A percentile compares a stretch with the other conserved stretches of the same genome.
phyloP scores from a whole-genome alignment of 1,140 invertebrate genomes.

The Tetragnatha versicolor region DNA sequence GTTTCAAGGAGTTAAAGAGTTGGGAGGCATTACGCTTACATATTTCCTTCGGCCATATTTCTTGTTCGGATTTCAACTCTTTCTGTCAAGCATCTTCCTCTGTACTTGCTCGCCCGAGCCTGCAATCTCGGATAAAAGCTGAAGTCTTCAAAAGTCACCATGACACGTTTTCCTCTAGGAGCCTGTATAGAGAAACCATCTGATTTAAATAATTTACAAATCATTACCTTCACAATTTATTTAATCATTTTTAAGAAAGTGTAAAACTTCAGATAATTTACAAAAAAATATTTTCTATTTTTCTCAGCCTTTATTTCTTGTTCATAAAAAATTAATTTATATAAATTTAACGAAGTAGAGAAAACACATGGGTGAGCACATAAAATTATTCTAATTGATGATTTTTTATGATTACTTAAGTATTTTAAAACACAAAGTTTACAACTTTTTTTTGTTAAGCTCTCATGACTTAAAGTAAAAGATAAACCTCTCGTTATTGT shows the following conservation, averaged over 20 bases:
- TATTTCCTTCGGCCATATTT: slow-evolving; percentile 44
- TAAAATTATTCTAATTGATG: no score
- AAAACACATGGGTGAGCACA: no score
- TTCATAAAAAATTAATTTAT: no score
- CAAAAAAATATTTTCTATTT: background rate
- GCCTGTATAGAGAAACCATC: slow-evolving; percentile 40
- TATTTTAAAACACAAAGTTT: no score
- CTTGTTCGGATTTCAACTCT: slow-evolving; percentile 50
- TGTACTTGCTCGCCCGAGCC: slow-evolving; percentile 15
- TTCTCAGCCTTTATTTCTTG: no score
- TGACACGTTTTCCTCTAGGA: slow-evolving; percentile 39
- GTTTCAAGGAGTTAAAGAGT: background rate
- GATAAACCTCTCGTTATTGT: no score
- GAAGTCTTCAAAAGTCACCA: slow-evolving; percentile 52
- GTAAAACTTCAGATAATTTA: background rate
- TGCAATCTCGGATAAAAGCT: slow-evolving; percentile 31
- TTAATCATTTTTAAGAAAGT: background rate
- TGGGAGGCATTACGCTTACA: background rate
- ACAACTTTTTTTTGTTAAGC: no score
- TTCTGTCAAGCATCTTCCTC: slow-evolving; percentile 40
- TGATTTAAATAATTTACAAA: no score
- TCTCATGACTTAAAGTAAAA: no score
- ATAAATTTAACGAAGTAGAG: no score
- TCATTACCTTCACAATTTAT: no score
- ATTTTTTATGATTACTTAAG: no score